Base-by-base conservation (phyloP, 2,113 vertebrate species). In the Xenopus borealis region DNA sequence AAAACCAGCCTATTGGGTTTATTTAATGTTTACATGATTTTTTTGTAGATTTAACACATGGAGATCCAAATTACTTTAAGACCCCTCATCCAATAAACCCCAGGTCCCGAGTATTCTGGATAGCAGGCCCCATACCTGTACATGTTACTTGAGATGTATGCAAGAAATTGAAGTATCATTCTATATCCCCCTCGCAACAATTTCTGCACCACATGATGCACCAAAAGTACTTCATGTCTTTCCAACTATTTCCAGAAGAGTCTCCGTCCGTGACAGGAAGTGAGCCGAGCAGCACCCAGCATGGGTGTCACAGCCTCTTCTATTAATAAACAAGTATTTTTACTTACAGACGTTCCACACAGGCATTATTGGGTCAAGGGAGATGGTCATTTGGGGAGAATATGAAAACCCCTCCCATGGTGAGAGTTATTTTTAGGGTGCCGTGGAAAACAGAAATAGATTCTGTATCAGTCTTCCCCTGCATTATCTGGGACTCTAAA, bases 301-400 rank as follows among this genome's bases (percentile, higher is more conserved):
- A 65, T 12, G 13, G 33, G 52, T 40, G 46, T 53, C 27, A 19
- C 27, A 19, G 12, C 66, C 13, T 12, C 33, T 30, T 52, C 86
- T 90, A 88, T 93, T 89, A 92, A 87, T 91, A 87, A 78, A 7
- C 2, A 16, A 83, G 81, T 78, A 87, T 89, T 87, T 87, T 86
- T 67, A 70, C 79, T 63, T 82, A 80, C 82, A 87, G 86, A 88
- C 73, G 91, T 89, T 90, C 84, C 86, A 87, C 79, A 72, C 70
- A 81, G 80, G 81, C 70, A 86, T 30, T 75, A 83, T 80, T 13
- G 30, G 71, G 73, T 72, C 80, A n/a, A 40, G 76, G 71, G 78
- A 79, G 72, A 80, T 80, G 40, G 72, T 82, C 78, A 70, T 81
- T 71, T 74, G 67, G 47, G 73, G 74, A 83, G 82, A 86, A 89